Evolutionary conservation across 1,140 invertebrate species (phyloP), one percentile per base, ranked within the genome.

Genomic region (Drosophila varians): DNA sequence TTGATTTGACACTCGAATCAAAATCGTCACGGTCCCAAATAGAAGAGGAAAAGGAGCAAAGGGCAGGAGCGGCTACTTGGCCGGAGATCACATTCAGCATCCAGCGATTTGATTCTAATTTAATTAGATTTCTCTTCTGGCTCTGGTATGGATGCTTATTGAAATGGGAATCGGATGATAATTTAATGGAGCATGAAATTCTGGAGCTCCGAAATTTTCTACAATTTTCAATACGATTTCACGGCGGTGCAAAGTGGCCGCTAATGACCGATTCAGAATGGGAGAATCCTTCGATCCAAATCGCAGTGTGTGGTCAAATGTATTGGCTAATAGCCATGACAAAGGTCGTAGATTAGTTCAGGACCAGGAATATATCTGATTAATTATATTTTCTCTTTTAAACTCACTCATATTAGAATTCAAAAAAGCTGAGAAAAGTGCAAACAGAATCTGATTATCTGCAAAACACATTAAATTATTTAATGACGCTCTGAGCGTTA

Each of bases 171-270:
- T 58, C 54, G 36, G 58, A 65, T 60, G 65, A 68, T 86, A 74
- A 56, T 74, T 87, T 86, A 86, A 86, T 86, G 80, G 82, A 86
- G 80, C 80, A 86, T 86, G 80, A 86, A 86, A 86, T 86, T 53
- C 46, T 51, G 54, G 31, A 62, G 51, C 46, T 53, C n/a, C 16
- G 3, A 12, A n/a, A 36, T 36, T 71, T 62, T 72, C 31, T 12
- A 23, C 19, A 21, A 52, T 7, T 21, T 45, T 43, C 19, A 16
- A 42, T 51, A 56, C 52, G 49, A 79, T 69, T 77, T 77, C 54
- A 72, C 55, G 72, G 74, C 54, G 42, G 16, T 66, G 66, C 77
- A 77, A 74, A 74, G 71, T 72, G 60, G 42, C 57, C 46, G 66
- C 80, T 83, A 83, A 83, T 83, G 78, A 84, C 56, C 16, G 45